Evolutionary conservation across 2,888 invertebrate genomes (phyloP), one percentile per base, ranked within the genome.

Genomic region (Sphaeridia pumilis): DNA sequence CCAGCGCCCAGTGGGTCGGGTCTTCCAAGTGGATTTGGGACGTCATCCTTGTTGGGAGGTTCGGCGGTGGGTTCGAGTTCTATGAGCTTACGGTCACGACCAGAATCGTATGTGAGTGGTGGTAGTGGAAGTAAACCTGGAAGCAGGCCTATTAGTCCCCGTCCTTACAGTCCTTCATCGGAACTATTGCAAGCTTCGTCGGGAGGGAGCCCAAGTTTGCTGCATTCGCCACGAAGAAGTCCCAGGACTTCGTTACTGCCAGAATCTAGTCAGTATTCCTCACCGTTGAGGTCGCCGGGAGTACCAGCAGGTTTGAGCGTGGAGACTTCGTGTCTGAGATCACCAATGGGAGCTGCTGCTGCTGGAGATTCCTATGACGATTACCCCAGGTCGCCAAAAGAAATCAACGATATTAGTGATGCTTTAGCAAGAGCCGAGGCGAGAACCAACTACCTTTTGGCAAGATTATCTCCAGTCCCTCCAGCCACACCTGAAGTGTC

Each of bases 21-120:
- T n/a, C n/a, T n/a, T n/a, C n/a, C n/a, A n/a, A n/a, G n/a, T n/a
- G n/a, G n/a, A n/a, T n/a, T n/a, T n/a, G n/a, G n/a, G n/a, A n/a
- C n/a, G n/a, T 12, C 10, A 17, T 20, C 5, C 5, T 17, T 5
- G 12, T 38, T 20, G 5, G 17, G 17, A 7, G 14, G 10, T 7
- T 31, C 31, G 7, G 31, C 31, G 10, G 14, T 31, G 7, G 7
- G 7, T 14, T 31, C 31, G 10, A 38, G 38, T 20, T 17, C 38
- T 38, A 31, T 31, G 44, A 54, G 45, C 49, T 47, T 71, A 7
- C 76, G 83, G 67, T 81, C 81, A 36, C 75, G 80, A 54, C 76
- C 78, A 65, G 79, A 80, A 65, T 78, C 78, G 12, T 79, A 78
- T 61, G 71, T 79, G 31, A 74, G 73, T 10, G 61, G 62, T 21